Evolutionary conservation across 2,888 invertebrate genomes (phyloP), one percentile per base, ranked within the genome.

Genomic region (Nezara viridula): DNA sequence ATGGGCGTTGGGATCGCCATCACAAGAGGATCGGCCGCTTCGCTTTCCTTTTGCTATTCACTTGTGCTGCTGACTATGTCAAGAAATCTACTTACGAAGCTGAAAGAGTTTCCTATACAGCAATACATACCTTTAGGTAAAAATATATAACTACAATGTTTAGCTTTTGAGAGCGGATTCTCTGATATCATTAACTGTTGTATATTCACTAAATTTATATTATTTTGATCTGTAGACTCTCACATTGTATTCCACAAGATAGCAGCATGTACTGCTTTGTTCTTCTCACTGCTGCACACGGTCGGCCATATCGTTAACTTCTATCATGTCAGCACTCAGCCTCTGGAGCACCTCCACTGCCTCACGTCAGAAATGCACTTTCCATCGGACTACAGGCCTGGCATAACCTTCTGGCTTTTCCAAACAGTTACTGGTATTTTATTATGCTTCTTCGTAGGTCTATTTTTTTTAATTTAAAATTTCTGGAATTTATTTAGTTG

Each of bases 231-330:
- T 81, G 32, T 81, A 88, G 98, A 99, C 93, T 97, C 98, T 0
- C 98, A 98, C 92, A 98, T 99, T 89, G 98, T 98, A 92, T 99
- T 99, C 93, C 99, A 99, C 93, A 98, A 98, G 93, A 98, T 99
- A 89, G 98, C 98, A 0, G 99, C 98, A 0, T 97, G 98, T 91
- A 98, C 98, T 0, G 98, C 98, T 0, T 93, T 98, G 0, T 98
- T 98, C 93, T 98, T 98, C 93, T 97, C 98, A 0, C 94, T 98
- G 1, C 94, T 98, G 0, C 98, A 99, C 92, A 97, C 98, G 0
- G 96, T 98, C 5, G 98, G 98, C 0, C 99, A 99, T 92, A 96
- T 98, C 92, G 97, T 99, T 52, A 99, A 99, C 93, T 99, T 99
- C 93, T 99, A 99, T 93, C 98, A 99, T 92, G 97, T 99, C 0